Base-by-base conservation (phyloP, 2,113 vertebrate species). In the Ailuropoda melanoleuca region DNA sequence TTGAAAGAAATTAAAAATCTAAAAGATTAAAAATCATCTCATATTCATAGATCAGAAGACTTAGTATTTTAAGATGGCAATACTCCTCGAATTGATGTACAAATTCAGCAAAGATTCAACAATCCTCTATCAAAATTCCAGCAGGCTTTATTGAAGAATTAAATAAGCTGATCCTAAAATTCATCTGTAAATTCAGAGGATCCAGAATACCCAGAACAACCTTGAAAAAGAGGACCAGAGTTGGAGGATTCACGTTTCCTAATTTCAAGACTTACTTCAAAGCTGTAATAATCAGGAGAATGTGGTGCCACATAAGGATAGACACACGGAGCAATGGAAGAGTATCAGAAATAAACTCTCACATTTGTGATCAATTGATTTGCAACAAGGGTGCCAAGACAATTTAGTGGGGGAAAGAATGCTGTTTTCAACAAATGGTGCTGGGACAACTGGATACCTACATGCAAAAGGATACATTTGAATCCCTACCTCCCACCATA, bases 291-390 rank as follows among this genome's bases (percentile, higher is more conserved):
- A 81, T 82, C 55, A 95, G 53, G 64, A 74, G 23, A 72, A 26
- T 64, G 46, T 64, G 53, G 81, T 80, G 50, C 12, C 74, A 7
- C 64, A 56, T 50, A 88, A 84, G 37, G 37, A 29, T 60, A 82
- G 39, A 68, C 19, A 66, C 17, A 74, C 34, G 37, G 62, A 86
- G 81, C 56, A 62, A 92, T 85, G 34, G 81, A 89, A 85, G 58
- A 94, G 56, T 29, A 81, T 31, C 64, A 93, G 66, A 85, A 93
- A 86, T 82, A 72, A 93, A 75, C 29, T 48, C 77, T 85, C 53
- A 86, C 29, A 68, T 66, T 93, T 66, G 88, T n/a, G 29, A 43
- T n/a, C 55, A 95, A 78, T 48, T 95, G 77, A 92, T 64, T 89
- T 75, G 84, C 78, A 94, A 18, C 80, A 84, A 88, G 62, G 39